Conservation (phyloP, 2,113 vertebrate genomes). For the Scytalopus superciliaris region DNA sequence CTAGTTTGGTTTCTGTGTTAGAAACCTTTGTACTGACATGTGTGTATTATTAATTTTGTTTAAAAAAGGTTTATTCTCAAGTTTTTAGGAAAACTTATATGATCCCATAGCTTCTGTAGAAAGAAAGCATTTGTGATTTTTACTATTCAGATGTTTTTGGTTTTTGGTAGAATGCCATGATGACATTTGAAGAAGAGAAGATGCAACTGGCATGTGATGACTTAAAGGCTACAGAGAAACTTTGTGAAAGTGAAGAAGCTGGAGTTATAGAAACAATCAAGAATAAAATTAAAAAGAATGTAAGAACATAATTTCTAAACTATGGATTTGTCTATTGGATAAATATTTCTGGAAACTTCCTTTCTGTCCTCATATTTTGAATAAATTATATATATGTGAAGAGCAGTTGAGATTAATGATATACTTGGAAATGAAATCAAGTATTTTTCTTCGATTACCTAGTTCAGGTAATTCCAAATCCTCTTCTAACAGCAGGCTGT, state of each 20-base stretch:
- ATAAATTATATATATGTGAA: not conserved
- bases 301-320: conserved; percentile 69
- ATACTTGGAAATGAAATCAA: not conserved
- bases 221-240: conserved; percentile 92
- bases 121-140: not conserved
- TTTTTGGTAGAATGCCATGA: conserved; percentile 91
- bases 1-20: not conserved
- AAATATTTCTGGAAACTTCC: not conserved
- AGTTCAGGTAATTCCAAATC: not conserved
- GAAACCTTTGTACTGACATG: not conserved
- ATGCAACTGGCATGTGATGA: conserved; percentile 98
- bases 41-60: not conserved
- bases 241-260: conserved; percentile 93
- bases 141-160: not conserved
- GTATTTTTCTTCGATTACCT: not conserved
- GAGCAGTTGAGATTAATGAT: not conserved
- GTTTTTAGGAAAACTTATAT: not conserved
- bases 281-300: conserved; percentile 97
- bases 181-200: conserved; percentile 99
- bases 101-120: not conserved
- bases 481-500: not conserved
- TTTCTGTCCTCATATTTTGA: not conserved
- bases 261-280: conserved; percentile 97
- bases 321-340: not conserved
- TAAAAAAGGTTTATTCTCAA: not conserved